Percentiles rank a stretch among this genome's conserved stretches.
phyloP scores from a whole-genome alignment of 2,888 invertebrate species.

The Epistrophe eligans region DNA sequence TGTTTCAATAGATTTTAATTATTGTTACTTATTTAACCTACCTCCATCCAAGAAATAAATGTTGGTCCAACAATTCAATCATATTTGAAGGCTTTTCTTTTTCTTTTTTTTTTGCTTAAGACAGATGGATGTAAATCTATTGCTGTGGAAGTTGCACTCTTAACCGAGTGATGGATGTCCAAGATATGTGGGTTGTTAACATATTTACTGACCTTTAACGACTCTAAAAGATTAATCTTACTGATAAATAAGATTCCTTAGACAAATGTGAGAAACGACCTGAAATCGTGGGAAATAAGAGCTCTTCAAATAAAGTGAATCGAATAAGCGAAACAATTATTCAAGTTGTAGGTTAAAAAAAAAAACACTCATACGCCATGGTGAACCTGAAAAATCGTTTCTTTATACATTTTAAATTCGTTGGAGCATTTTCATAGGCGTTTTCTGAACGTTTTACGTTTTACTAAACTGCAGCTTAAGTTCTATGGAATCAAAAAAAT shows the following conservation, averaged over 20 bases:
- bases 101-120: background rate
- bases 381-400: background rate
- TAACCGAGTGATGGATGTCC: conserved; percentile 26
- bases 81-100: conserved; percentile 39
- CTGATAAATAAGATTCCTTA: conserved; percentile 29
- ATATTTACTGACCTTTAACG: conserved; percentile 59
- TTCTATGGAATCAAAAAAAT: no score
- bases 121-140: conserved; percentile 7
- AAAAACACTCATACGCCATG: conserved; percentile 13
- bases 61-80: conserved; percentile 54
- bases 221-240: conserved; percentile 22
- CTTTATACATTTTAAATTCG: background rate
- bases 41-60: conserved; percentile 34
- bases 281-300: conserved; percentile 7
- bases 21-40: background rate
- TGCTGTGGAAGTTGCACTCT: conserved; percentile 11
- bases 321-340: background rate
- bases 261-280: conserved; percentile 10
- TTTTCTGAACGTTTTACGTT: no score
- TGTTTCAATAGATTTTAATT: conserved; percentile 18
- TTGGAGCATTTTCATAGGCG: no score
- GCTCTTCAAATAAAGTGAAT: background rate
- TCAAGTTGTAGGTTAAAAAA: background rate
- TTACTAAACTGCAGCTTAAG: no score
- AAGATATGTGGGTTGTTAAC: conserved; percentile 31